These are phyloP conservation scores for Morinoia aosen DNA, from an alignment of 2,888 invertebrate species.

Conservation along the genomic window DNA sequence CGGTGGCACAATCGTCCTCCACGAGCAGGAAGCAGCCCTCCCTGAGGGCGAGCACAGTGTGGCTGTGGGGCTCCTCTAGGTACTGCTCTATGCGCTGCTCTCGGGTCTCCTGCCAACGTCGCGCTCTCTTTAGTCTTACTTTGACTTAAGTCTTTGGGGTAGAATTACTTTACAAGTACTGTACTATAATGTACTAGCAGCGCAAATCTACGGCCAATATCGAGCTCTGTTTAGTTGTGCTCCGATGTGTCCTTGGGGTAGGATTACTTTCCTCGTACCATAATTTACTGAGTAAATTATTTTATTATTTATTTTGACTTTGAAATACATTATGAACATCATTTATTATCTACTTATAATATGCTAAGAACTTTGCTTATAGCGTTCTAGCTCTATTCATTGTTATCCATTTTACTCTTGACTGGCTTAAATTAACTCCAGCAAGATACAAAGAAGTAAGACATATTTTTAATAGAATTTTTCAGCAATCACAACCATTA, in stretches of 20 bases:
- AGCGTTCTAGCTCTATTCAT: too few relatives aligned
- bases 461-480: too few relatives aligned
- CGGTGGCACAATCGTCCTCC: neutral
- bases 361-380: too few relatives aligned
- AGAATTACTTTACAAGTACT: neutral
- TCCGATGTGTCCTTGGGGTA: neutral
- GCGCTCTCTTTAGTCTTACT: neutral
- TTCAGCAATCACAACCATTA: too few relatives aligned
- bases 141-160: neutral
- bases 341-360: too few relatives aligned
- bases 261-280: neutral
- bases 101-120: slow-evolving; percentile 77
- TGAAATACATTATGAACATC: neutral
- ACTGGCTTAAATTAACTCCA: too few relatives aligned
- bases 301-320: neutral
- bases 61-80: slow-evolving; percentile 76
- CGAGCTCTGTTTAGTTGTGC: neutral
- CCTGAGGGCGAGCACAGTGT: slow-evolving; percentile 80
- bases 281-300: neutral
- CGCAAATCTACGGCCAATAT: slow-evolving; percentile 73
- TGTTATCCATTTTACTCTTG: too few relatives aligned
- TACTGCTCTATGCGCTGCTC: slow-evolving; percentile 82
- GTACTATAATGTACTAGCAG: neutral
- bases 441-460: too few relatives aligned
- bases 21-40: slow-evolving; percentile 81